Conservation (phyloP, 1,140 invertebrate species). For the Bactericera cockerelli region DNA sequence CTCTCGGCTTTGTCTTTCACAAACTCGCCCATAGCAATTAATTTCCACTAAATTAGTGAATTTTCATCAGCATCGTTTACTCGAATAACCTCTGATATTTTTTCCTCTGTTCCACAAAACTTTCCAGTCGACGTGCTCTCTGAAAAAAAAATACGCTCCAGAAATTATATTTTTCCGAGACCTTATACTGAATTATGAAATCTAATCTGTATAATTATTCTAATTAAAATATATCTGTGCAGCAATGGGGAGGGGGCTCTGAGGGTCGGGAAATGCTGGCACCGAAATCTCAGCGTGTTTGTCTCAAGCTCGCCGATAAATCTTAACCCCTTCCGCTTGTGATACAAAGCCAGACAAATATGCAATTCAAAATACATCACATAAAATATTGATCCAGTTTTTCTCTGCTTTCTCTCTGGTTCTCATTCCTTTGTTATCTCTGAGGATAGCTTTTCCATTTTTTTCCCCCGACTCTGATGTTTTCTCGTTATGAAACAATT, state of each 20-base stretch:
- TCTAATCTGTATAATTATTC: constrained; percentile 3
- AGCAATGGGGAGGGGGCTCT: not conserved
- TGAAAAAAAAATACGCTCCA: not conserved
- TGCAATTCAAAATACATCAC: constrained; percentile 8
- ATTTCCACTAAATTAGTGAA: no score
- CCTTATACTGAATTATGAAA: constrained; percentile 1
- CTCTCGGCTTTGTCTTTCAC: no score
- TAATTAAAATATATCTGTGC: not conserved
- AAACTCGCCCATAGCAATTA: no score
- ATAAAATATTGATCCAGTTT: constrained; percentile 5
- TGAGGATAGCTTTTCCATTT: not conserved
- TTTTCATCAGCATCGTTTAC: no score
- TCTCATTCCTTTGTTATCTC: not conserved
- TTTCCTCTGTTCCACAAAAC: no score
- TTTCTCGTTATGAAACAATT: no score
- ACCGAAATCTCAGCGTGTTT: constrained; percentile 3
- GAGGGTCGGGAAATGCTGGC: constrained; percentile 4
- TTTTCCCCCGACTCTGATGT: not conserved
- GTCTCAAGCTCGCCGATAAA: constrained; percentile 6
- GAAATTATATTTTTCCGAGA: not conserved
- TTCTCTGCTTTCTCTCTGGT: not conserved
- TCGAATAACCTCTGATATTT: no score
- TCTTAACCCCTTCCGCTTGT: constrained; percentile 6
- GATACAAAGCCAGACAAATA: constrained; percentile 5
- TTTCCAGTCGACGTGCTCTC: no score